Base-by-base conservation (phyloP, 1,140 invertebrate genomes). In the Ips typographus region DNA sequence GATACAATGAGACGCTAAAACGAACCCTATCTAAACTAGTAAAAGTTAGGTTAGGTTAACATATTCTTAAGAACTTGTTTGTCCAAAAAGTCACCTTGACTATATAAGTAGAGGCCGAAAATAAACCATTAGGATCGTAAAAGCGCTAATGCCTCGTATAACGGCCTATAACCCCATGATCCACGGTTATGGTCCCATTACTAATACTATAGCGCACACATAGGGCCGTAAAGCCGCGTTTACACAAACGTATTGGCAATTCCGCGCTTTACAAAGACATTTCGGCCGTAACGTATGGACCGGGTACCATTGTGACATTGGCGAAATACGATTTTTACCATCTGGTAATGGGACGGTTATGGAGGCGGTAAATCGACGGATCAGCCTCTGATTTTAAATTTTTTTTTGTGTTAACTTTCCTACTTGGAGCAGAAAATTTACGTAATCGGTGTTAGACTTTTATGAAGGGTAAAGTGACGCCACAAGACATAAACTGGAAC, bases 161-260 rank as follows among this genome's bases (percentile, higher is more conserved):
- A 73, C 49, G 63, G 60, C 59, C 68, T 55, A 73, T 71, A 73
- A 74, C 72, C 68, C 72, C 52, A 58, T 74, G 73, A 74, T 73
- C 60, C 71, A 74, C 65, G 73, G 68, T 74, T 74, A 73, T 74
- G 51, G 73, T 40, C 61, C 64, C 72, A 72, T 74, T 74, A 73
- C 71, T 71, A 73, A 71, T 70, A 67, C 71, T 49, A 74, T 74
- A 74, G 67, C 71, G 71, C 73, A 74, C 73, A 72, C 71, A 67
- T 40, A 73, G 73, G 70, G 37, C 69, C 57, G 65, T 66, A 73
- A 74, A 71, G 37, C 69, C 57, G 65, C 69, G 51, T 74, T 74
- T 73, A 70, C 64, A 64, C 66, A 65, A 74, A 74, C 49, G 58
- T 71, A 74, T 65, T 74, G 66, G 73, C 71, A 40, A 68, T 73